Evolutionary conservation across 2,113 vertebrate species (phyloP), one percentile per base, ranked within the genome.

Genomic region (Thymallus thymallus): DNA sequence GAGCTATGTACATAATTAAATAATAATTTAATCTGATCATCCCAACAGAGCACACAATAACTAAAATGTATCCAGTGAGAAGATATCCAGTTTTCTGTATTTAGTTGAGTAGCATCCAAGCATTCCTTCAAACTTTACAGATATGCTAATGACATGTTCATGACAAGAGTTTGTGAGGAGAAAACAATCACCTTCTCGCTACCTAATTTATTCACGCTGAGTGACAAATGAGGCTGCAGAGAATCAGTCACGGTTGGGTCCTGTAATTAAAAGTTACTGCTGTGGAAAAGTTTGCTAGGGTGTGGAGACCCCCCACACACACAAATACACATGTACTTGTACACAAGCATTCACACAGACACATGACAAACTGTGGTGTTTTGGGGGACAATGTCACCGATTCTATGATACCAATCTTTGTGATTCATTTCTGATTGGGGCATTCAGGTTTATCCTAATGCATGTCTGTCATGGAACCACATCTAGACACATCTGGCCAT

Each of bases 181-280:
- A 65, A 66, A 68, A 77, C 10, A 77, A 32, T 45, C 7, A 70
- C 6, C 26, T 69, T 67, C 55, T 68, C 16, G 5, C n/a, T 35
- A 72, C 22, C 18, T 32, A 74, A 66, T 10, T 56, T 56, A 56
- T 48, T 72, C n/a, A 32, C 45, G 24, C 61, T 26, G 64, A 67
- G 73, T 45, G 45, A 77, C 61, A 66, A 73, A 81, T 70, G 46
- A 74, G 45, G 76, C 65, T 22, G n/a, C 48, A 65, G 41, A 69
- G 73, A 81, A 71, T 77, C 20, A 72, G 66, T 80, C 66, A 74
- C 71, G 62, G 48, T 76, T 81, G 63, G 10, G 23, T 46, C 9
- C 32, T 66, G 30, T 20, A 78, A 80, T 72, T 75, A 26, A 78
- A 76, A 69, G 67, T 80, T 69, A 32, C 69, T 61, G 63, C 1